Conservation (phyloP, 2,797 vertebrate genomes). For the Esox lucius region DNA sequence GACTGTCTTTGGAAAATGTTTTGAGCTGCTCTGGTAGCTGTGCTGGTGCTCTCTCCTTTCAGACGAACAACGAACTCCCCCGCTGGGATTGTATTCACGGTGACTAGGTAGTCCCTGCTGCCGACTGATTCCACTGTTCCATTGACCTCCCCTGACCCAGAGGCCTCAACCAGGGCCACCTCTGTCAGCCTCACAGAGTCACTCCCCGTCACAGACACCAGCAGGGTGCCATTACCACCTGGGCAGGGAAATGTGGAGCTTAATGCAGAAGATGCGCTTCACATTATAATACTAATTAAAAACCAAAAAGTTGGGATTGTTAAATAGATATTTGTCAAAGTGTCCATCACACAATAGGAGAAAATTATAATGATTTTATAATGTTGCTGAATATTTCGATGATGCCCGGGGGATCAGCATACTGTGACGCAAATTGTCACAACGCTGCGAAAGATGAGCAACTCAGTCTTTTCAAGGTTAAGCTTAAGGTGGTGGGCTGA, state of each 20-base stretch:
- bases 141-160: slow-evolving; percentile 15
- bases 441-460: too few relatives aligned
- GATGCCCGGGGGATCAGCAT: too few relatives aligned
- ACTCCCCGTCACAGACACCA: slow-evolving; percentile 28
- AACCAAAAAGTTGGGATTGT: too few relatives aligned
- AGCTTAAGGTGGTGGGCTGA: too few relatives aligned
- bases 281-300: too few relatives aligned
- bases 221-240: slow-evolving; percentile 28
- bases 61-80: slow-evolving; percentile 22
- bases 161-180: slow-evolving; percentile 22
- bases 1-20: slow-evolving; percentile 33
- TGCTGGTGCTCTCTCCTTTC: slow-evolving; percentile 13
- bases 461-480: too few relatives aligned
- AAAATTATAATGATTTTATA: too few relatives aligned
- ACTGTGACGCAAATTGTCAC: too few relatives aligned
- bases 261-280: neutral
- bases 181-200: slow-evolving; percentile 22
- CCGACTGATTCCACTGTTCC: slow-evolving; percentile 15
- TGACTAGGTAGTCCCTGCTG: slow-evolving; percentile 27
- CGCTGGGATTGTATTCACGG: slow-evolving; percentile 13
- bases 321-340: too few relatives aligned
- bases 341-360: too few relatives aligned
- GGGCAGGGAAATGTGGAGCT: neutral
- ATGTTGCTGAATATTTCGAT: too few relatives aligned
- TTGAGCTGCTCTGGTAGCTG: neutral